Conservation (phyloP, 2,888 invertebrate species). For the Netelia inedita region DNA sequence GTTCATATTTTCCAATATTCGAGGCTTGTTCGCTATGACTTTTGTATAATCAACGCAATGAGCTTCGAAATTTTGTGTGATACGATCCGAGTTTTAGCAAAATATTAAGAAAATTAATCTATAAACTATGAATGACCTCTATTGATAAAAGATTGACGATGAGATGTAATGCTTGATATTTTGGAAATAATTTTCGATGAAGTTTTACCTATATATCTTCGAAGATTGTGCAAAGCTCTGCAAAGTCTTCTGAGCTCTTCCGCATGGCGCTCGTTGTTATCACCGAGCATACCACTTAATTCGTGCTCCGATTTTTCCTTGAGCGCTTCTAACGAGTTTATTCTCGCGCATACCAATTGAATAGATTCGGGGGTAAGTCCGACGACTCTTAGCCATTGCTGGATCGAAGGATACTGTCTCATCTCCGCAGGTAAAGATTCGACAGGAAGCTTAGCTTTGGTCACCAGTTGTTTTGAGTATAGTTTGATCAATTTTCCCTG, state of each 20-base stretch:
- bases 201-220: conserved; percentile 91
- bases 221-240: conserved; percentile 94
- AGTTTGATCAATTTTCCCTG: conserved; percentile 97
- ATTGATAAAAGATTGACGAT: neutral
- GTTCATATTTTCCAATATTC: neutral
- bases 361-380: conserved; percentile 92
- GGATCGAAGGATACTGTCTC: conserved; percentile 92
- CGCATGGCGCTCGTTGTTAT: conserved; percentile 88
- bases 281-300: conserved; percentile 90
- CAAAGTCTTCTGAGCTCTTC: conserved; percentile 94
- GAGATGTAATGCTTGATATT: neutral
- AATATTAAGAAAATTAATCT: no score
- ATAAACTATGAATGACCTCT: no score
- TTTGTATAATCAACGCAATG: no score
- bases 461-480: conserved; percentile 95
- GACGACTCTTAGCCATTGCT: conserved; percentile 97
- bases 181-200: neutral
- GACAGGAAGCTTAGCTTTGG: conserved; percentile 92
- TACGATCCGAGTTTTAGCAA: no score
- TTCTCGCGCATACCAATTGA: conserved; percentile 90
- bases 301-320: conserved; percentile 95
- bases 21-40: neutral
- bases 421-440: conserved; percentile 87
- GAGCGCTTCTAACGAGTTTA: conserved; percentile 92
- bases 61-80: no score